These are phyloP conservation scores for Dicyrtomina minuta DNA, from an alignment of 2,888 invertebrate species.

Conservation along the genomic window DNA sequence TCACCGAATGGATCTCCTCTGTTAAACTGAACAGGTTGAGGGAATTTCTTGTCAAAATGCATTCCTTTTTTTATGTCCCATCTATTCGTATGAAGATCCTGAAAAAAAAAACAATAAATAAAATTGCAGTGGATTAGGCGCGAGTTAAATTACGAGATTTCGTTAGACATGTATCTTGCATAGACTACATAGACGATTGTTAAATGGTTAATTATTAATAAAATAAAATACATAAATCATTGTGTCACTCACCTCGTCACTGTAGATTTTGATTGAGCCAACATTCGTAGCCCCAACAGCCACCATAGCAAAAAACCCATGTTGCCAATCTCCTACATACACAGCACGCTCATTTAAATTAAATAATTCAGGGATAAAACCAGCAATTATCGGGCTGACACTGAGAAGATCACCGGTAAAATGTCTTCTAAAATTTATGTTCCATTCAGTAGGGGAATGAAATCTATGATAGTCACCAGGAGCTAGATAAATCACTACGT, in stretches of 20 bases:
- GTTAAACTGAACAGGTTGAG: slow-evolving; percentile 56
- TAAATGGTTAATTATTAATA: too few species aligned
- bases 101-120: neutral
- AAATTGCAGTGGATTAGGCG: neutral
- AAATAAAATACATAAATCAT: too few species aligned
- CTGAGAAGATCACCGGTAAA: slow-evolving; percentile 86
- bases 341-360: slow-evolving; percentile 90
- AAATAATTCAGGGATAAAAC: slow-evolving; percentile 85
- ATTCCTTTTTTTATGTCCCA: slow-evolving; percentile 36
- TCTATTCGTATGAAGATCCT: slow-evolving; percentile 47
- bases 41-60: slow-evolving; percentile 43
- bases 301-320: slow-evolving; percentile 95
- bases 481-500: slow-evolving; percentile 92
- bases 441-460: slow-evolving; percentile 89
- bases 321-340: slow-evolving; percentile 84
- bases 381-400: slow-evolving; percentile 84
- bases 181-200: too few species aligned
- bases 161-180: too few species aligned
- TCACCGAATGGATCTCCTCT: slow-evolving; percentile 92
- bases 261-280: slow-evolving; percentile 87
- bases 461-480: slow-evolving; percentile 98
- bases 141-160: too few species aligned
- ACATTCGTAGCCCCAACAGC: slow-evolving; percentile 98
- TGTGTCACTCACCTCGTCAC: slow-evolving; percentile 70
- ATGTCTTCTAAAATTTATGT: slow-evolving; percentile 78